Base-by-base conservation (phyloP, 2,888 invertebrate species). In the Perizoma flavofasciatum region DNA sequence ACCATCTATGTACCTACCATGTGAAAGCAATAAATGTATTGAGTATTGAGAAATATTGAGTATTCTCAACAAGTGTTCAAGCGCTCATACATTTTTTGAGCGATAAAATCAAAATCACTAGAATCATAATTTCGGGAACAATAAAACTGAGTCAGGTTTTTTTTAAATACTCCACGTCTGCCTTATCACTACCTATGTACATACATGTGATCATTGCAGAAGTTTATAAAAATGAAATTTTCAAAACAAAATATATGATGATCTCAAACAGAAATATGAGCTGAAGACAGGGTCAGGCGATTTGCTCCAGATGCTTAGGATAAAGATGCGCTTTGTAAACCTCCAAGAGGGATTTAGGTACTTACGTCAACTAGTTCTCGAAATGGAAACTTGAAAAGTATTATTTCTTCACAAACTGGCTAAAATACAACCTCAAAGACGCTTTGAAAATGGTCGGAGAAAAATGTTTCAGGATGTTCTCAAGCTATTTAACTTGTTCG, bases 241-340 rank as follows among this genome's bases (percentile, higher is more conserved):
- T 73, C 70, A 73, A 69, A 70, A 72, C 68, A 72, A 78, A 78
- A 79, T 78, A 76, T 75, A 75, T 74, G 69, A 75, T 70, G 73
- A 69, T 40, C 48, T 61, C 54, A 61, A 55, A 59, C 52, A 85
- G 82, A 86, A 85, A 86, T 85, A 85, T 79, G 83, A 78, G 72
- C 66, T 69, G 66, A 71, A 74, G 71, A 79, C 76, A 80, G 77
- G 78, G 75, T 75, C 71, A 70, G 72, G 66, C 78, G 77, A 85
- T 83, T 85, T 81, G 78, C 80, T 73, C 74, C 72, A 81, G 75
- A 83, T 83, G 79, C 78, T 74, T 75, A 75, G 77, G 81, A 82
- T 80, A 79, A 79, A 78, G 75, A 77, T 73, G 75, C 79, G 73
- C 82, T 82, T 81, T 81, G 75, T 77, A 74, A 73, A 75, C 72